Base-by-base conservation (phyloP, 2,797 vertebrate genomes). In the Myiotriccus ornatus region DNA sequence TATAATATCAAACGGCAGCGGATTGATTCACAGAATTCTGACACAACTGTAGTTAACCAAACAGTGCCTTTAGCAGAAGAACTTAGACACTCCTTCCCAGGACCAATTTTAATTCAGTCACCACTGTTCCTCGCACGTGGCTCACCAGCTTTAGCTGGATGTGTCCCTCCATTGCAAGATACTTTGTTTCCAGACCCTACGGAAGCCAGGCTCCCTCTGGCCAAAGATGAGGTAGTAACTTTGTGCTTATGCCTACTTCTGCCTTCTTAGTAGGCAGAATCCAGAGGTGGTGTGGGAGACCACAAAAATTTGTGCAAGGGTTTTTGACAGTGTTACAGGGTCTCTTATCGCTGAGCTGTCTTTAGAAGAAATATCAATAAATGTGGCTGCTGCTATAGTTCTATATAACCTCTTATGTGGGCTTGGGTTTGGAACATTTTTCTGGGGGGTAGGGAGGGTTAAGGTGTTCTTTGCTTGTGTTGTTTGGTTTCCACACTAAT, bases 181-280 rank as follows among this genome's bases (percentile, higher is more conserved):
- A 47, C 69, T 84, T 87, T 95, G 67, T 94, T 97, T 93, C 96
- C 93, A 87, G 94, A 97, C 46, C 76, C 90, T 63, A 50, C 65
- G 81, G 94, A 96, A 94, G 95, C 76, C 44, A 53, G 97, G 6
- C 96, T 98, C 70, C 94, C 95, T 46, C 97, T 96, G 52, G 96
- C 98, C 67, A 98, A 97, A 80, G 99, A 99, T 96, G 98, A 99
- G 99, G 99, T 99, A 97, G 53, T 84, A 52, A 39, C 50, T 84
- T 92, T 67, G 4, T 50, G 50, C 20, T 53, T 57, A 22, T 55
- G 35, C 52, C 95, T 92, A 7, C 10, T 21, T 93, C 80, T 53
- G 44, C 46, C 20, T 47, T 68, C 19, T 2, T 1, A 12, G 12
- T 55, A 50, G 16, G 4, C 17, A 49, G 24, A 13, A 27, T 56